Percentiles rank a stretch among this genome's conserved stretches.
Conservation (phyloP, 1,140 invertebrate genomes). For the Drosophila kohkoa region DNA sequence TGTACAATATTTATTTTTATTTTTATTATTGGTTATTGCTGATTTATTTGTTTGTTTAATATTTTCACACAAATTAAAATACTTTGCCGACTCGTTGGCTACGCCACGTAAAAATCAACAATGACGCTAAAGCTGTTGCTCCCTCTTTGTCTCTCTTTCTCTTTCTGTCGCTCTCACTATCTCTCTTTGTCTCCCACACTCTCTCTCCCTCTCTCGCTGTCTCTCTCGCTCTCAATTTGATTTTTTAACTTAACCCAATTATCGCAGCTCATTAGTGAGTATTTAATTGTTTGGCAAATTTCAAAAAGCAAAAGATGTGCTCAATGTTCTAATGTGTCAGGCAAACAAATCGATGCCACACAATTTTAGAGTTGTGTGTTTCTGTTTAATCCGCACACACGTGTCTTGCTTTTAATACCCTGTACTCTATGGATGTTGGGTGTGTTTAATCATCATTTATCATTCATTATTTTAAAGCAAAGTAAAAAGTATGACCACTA, state of each 20-base stretch:
- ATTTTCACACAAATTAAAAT: conserved; percentile 84
- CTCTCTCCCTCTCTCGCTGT: background rate
- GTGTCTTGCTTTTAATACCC: conserved; percentile 20
- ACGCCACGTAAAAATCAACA: conserved; percentile 47
- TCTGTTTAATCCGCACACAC: conserved; percentile 35
- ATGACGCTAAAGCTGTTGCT: background rate
- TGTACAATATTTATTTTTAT: conserved; percentile 78
- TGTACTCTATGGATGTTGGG: background rate
- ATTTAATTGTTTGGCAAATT: conserved; percentile 76
- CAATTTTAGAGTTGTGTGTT: conserved; percentile 31
- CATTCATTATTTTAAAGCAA: background rate
- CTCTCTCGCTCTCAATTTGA: conserved; percentile 11
- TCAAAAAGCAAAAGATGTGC: conserved; percentile 41
- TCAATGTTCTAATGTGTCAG: conserved; percentile 59
- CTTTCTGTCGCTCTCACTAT: background rate
- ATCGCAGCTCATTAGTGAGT: conserved; percentile 75
- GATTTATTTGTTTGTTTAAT: conserved; percentile 79
- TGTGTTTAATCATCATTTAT: background rate
- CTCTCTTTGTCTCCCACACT: background rate
- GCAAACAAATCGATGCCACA: conserved; percentile 55
- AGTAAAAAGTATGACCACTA: too few relatives aligned
- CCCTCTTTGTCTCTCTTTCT: background rate
- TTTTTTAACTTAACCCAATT: conserved; percentile 73
- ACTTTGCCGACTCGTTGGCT: conserved; percentile 60
- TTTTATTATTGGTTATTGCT: conserved; percentile 75